Percentiles rank a stretch among this genome's conserved stretches.
Conservation (phyloP, 1,140 invertebrate species). For the Diorhabda elongata region DNA sequence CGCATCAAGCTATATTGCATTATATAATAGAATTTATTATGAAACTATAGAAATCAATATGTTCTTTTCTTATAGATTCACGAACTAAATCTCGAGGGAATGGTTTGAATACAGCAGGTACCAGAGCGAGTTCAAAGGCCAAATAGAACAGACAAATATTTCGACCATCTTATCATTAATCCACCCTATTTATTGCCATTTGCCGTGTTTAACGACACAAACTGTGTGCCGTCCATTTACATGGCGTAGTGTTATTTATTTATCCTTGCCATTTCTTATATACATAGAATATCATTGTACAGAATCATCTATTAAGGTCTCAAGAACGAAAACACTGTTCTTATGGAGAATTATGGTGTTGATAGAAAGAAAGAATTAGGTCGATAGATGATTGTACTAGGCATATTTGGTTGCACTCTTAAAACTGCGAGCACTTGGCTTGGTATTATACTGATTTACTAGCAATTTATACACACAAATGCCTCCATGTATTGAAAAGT, state of each 20-base stretch:
- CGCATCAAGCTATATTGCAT: too few species aligned
- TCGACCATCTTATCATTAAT: constrained; percentile 32
- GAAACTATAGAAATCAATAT: too few species aligned
- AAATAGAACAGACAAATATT: constrained; percentile 34
- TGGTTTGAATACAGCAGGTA: constrained; percentile 60
- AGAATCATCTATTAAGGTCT: neutral
- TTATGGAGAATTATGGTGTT: neutral
- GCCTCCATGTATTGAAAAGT: constrained; percentile 13
- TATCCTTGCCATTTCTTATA: constrained; percentile 36
- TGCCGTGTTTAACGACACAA: constrained; percentile 31
- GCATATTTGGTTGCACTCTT: constrained; percentile 25
- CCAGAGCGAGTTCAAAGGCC: constrained; percentile 44
- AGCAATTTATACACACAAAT: constrained; percentile 12
- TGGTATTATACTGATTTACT: constrained; percentile 6
- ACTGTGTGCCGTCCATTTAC: constrained; percentile 34
- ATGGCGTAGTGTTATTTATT: constrained; percentile 32
- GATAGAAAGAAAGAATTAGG: neutral
- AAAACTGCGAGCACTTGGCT: constrained; percentile 14
- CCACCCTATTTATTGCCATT: constrained; percentile 34
- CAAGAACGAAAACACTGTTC: neutral
- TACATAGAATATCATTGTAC: constrained; percentile 22
- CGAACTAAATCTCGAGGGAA: constrained; percentile 65
- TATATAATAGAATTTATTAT: too few species aligned
- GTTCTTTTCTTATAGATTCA: constrained; percentile 22
- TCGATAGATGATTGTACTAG: neutral